A percentile compares a stretch with the other conserved stretches of the same genome.
These are phyloP conservation scores for Tenebrio molitor DNA, from an alignment of 1,140 invertebrate species.

Conservation along the genomic window DNA sequence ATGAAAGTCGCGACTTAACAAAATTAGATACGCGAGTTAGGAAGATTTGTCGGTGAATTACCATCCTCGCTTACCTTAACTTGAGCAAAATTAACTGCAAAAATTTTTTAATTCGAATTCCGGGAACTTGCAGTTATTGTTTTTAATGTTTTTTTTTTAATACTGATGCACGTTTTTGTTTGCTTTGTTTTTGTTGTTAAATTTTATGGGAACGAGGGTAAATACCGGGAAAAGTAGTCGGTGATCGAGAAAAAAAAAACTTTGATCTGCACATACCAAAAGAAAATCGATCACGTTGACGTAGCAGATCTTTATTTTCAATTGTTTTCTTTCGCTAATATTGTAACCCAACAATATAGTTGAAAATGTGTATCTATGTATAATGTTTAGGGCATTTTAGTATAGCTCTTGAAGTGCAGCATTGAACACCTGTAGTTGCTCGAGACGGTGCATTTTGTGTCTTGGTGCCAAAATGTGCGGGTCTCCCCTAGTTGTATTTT, in stretches of 20 bases:
- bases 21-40: not conserved
- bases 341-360: slow-evolving; percentile 42
- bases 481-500: slow-evolving; percentile 46
- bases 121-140: not conserved
- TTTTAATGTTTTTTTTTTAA: slow-evolving; percentile 9
- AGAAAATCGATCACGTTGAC: not conserved
- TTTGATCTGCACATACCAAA: not conserved
- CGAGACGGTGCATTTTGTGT: slow-evolving; percentile 10
- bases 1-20: not conserved
- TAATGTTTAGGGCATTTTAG: slow-evolving; percentile 51
- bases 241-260: not conserved
- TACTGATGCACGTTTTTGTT: not conserved
- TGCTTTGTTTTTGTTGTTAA: slow-evolving; percentile 36
- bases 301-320: slow-evolving; percentile 16
- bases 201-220: slow-evolving; percentile 8
- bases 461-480: slow-evolving; percentile 5
- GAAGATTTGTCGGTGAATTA: not conserved
- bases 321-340: slow-evolving; percentile 41
- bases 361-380: slow-evolving; percentile 43
- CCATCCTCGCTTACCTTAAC: not conserved
- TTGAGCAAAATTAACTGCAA: too few relatives aligned
- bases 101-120: too few relatives aligned
- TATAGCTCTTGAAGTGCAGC: slow-evolving; percentile 47
- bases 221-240: slow-evolving; percentile 8
- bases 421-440: slow-evolving; percentile 50